phyloP scores from a whole-genome alignment of 2,888 invertebrate genomes.

The Atrina japonica region DNA sequence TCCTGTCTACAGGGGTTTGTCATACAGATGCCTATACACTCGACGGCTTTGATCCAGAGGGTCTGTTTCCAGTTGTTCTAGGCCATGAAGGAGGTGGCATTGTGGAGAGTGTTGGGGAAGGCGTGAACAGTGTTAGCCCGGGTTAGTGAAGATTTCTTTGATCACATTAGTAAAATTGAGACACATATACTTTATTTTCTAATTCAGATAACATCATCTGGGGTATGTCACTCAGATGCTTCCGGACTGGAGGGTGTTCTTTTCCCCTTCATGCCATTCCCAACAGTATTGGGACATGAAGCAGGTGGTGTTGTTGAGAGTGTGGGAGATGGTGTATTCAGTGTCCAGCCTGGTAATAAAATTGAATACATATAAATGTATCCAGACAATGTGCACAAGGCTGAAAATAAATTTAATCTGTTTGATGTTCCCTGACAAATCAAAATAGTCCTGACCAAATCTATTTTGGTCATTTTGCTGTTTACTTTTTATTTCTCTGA shows the following conservation, averaged over 20 bases:
- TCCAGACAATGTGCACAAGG: too few species aligned
- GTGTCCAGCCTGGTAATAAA: slow-evolving; percentile 85
- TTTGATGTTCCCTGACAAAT: too few species aligned
- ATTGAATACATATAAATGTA: not conserved
- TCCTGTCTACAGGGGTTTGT: slow-evolving; percentile 84
- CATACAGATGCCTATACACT: slow-evolving; percentile 83
- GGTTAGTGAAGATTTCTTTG: slow-evolving; percentile 82
- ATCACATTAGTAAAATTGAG: not conserved
- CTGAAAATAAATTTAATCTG: too few species aligned
- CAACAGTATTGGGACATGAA: slow-evolving; percentile 97
- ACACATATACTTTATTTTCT: not conserved
- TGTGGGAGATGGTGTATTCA: slow-evolving; percentile 93
- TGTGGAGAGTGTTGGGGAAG: slow-evolving; percentile 97
- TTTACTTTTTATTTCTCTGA: too few species aligned
- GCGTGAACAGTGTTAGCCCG: slow-evolving; percentile 87
- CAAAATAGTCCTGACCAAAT: too few species aligned
- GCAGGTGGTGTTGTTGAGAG: slow-evolving; percentile 97
- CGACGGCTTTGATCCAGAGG: slow-evolving; percentile 80
- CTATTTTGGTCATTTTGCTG: too few species aligned
- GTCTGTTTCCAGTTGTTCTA: slow-evolving; percentile 88
- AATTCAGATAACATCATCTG: slow-evolving; percentile 84
- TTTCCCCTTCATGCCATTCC: slow-evolving; percentile 82
- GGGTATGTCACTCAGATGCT: slow-evolving; percentile 81
- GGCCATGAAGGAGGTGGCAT: slow-evolving; percentile 98
- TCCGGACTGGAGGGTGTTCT: slow-evolving; percentile 82